phyloP scores from a whole-genome alignment of 1,140 invertebrate species.

The Drosophila takahashii region DNA sequence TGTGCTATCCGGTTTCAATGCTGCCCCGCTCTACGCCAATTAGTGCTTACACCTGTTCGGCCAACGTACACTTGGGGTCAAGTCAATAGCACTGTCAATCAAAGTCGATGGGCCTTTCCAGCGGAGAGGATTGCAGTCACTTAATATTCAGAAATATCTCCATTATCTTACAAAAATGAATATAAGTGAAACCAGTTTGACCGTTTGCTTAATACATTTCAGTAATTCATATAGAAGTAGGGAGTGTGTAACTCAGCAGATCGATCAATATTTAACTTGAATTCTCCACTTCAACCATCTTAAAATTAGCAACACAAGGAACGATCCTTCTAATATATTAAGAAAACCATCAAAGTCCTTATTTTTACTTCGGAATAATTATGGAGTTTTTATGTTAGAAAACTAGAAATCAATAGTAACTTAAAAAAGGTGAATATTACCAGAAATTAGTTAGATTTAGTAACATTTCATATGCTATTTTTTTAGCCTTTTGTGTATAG shows the following conservation, averaged over 20 bases:
- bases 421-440: too few relatives aligned
- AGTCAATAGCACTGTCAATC: neutral
- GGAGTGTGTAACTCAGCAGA: neutral
- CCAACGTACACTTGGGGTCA: slow-evolving; percentile 26
- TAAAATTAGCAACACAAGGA: too few relatives aligned
- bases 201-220: neutral
- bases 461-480: neutral
- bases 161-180: neutral
- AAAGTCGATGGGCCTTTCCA: neutral
- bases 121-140: neutral
- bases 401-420: neutral
- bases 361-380: too few relatives aligned
- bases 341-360: too few relatives aligned
- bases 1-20: slow-evolving; percentile 38
- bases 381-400: neutral
- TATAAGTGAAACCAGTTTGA: neutral
- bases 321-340: too few relatives aligned
- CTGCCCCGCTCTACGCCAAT: slow-evolving; percentile 56
- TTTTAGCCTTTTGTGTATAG: neutral
- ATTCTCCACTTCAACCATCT: neutral
- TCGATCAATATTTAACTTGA: too few relatives aligned
- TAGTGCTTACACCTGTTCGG: slow-evolving; percentile 54
- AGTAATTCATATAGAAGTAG: too few relatives aligned
- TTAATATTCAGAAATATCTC: neutral
- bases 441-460: neutral